Conservation (phyloP, 2,888 invertebrate genomes). For the Proisotoma minuta region DNA sequence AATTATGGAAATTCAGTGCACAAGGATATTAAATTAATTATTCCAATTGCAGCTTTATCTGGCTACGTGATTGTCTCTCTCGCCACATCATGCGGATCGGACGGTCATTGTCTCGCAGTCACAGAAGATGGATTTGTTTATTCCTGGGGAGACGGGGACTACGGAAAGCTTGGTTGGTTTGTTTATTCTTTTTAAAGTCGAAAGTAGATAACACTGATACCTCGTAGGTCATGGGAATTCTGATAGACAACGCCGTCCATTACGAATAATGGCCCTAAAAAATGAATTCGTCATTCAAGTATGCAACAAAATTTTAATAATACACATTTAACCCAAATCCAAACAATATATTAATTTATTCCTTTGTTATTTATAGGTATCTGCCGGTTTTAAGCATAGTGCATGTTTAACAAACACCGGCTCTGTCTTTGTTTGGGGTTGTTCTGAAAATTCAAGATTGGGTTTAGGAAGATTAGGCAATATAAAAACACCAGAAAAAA, state of each 20-base stretch:
- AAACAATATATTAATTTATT: background rate
- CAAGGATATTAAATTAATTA: background rate
- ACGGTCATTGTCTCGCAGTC: constrained; percentile 62
- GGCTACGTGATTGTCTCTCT: constrained; percentile 61
- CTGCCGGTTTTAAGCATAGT: constrained; percentile 63
- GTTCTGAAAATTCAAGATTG: constrained; percentile 62
- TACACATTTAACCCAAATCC: background rate
- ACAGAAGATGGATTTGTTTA: constrained; percentile 65
- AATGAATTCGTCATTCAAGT: constrained; percentile 60
- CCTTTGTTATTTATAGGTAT: constrained; percentile 51
- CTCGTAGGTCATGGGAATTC: constrained; percentile 63
- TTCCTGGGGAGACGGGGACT: constrained; percentile 62
- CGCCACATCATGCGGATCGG: constrained; percentile 62
- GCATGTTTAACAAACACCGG: constrained; percentile 63
- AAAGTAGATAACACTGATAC: no score
- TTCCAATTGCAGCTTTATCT: constrained; percentile 13
- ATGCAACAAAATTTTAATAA: background rate
- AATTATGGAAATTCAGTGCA: background rate
- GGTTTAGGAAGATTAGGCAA: constrained; percentile 59
- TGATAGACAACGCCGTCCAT: constrained; percentile 60
- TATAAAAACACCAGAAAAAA: constrained; percentile 60
- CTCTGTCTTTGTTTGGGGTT: constrained; percentile 62
- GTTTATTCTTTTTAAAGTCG: no score
- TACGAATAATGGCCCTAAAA: constrained; percentile 61
- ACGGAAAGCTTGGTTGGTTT: constrained; percentile 54